Conservation (phyloP, 2,888 invertebrate genomes). For the Drosophila setosimentum region DNA sequence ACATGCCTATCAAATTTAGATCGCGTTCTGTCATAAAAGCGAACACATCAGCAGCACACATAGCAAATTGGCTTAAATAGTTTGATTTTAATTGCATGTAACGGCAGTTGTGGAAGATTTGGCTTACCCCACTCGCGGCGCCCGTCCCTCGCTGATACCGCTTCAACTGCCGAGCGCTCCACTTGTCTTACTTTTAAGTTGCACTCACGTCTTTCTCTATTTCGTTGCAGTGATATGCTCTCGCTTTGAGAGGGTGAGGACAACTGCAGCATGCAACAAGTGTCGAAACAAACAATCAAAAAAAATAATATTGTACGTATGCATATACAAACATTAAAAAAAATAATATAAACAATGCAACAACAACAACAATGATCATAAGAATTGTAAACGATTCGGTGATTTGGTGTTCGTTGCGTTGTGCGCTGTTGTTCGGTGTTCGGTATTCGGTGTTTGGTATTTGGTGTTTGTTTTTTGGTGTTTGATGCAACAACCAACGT, state of each 20-base stretch:
- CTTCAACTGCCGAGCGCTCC: background rate
- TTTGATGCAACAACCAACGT: slow-evolving; percentile 65
- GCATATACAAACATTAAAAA: slow-evolving; percentile 2
- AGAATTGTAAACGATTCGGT: slow-evolving; percentile 18
- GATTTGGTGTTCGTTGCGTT: background rate
- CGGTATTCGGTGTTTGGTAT: slow-evolving; percentile 6
- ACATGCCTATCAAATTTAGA: slow-evolving; percentile 36
- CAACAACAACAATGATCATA: slow-evolving; percentile 7
- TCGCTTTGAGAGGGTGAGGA: slow-evolving; percentile 5
- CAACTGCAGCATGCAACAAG: slow-evolving; percentile 30
- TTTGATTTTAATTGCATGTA: slow-evolving; percentile 18
- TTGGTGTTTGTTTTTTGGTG: slow-evolving; percentile 17
- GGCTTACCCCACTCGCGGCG: slow-evolving; percentile 36
- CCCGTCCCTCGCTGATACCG: background rate
- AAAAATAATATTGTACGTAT: slow-evolving; percentile 5
- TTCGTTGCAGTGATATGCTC: background rate
- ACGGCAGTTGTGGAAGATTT: slow-evolving; percentile 46
- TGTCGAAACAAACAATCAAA: slow-evolving; percentile 17
- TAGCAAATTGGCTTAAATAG: slow-evolving; percentile 46
- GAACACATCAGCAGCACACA: slow-evolving; percentile 28
- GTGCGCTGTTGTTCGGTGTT: background rate
- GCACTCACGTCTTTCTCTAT: slow-evolving; percentile 23
- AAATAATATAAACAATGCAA: slow-evolving; percentile 17
- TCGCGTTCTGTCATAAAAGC: slow-evolving; percentile 46
- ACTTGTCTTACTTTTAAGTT: slow-evolving; percentile 2